A percentile compares a stretch with the other conserved stretches of the same genome.
Conservation (phyloP, 1,140 invertebrate species). For the Microplitis mediator region DNA sequence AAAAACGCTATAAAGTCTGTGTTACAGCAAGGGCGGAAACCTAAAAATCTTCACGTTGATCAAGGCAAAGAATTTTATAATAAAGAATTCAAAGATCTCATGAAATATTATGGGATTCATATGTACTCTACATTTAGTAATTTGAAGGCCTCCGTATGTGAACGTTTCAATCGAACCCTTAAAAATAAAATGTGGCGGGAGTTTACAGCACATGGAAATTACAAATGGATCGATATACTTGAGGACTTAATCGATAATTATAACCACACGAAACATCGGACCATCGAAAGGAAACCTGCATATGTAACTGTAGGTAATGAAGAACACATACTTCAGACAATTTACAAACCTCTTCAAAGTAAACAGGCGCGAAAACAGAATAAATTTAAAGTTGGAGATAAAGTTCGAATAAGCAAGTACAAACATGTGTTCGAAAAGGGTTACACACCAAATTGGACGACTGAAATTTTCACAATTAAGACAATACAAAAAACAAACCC, state of each 20-base stretch:
- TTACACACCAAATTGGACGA: no score
- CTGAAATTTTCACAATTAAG: no score
- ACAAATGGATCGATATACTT: constrained; percentile 28
- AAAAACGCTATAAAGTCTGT: neutral
- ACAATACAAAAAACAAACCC: no score
- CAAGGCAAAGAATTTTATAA: constrained; percentile 3
- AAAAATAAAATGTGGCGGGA: constrained; percentile 52
- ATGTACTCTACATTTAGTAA: no score
- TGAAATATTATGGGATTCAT: constrained; percentile 4
- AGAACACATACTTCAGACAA: constrained; percentile 12
- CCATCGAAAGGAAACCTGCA: constrained; percentile 43
- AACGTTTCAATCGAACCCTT: no score
- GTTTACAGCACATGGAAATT: constrained; percentile 46
- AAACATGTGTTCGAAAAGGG: neutral
- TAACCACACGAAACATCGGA: constrained; percentile 30
- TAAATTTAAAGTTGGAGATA: neutral
- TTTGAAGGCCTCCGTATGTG: no score
- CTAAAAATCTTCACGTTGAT: neutral
- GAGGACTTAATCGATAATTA: no score
- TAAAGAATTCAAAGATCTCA: neutral
- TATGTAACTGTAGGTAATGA: constrained; percentile 31
- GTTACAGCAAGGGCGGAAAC: neutral
- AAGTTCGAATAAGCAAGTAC: neutral
- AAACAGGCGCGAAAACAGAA: neutral
- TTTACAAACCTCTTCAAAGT: neutral